These are phyloP conservation scores for Tenualosa thibaudeaui DNA, from an alignment of 2,797 vertebrate species.

Conservation along the genomic window DNA sequence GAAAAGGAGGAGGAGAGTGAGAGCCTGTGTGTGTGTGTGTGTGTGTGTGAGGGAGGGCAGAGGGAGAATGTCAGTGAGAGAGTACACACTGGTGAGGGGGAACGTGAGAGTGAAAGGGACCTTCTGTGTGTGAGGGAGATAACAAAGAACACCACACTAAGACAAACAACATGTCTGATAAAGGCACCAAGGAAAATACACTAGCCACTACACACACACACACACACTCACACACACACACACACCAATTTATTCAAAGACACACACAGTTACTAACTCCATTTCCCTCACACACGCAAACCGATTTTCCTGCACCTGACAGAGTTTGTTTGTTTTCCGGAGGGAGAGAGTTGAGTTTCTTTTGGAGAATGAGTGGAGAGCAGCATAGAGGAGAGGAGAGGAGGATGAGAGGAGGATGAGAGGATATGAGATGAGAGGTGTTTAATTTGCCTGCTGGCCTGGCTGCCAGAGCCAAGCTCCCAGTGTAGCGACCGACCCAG, in stretches of 20 bases:
- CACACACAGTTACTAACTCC: neutral
- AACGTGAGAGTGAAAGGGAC: neutral
- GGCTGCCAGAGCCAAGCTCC: conserved; percentile 1
- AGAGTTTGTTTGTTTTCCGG: neutral
- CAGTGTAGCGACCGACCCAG: neutral
- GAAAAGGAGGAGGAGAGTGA: neutral
- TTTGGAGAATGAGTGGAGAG: conserved; percentile 19
- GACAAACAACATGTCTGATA: neutral
- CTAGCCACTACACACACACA: neutral
- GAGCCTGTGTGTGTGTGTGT: neutral
- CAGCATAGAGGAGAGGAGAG: neutral
- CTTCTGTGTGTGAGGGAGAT: neutral
- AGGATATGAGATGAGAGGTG: neutral
- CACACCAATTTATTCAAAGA: neutral
- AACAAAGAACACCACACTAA: neutral
- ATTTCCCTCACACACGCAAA: neutral
- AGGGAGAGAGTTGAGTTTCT: neutral
- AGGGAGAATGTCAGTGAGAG: neutral
- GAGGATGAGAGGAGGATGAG: neutral
- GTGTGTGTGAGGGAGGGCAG: neutral
- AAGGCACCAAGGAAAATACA: neutral
- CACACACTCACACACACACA: neutral
- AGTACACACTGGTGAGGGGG: conserved; percentile 42
- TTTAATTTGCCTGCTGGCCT: neutral
- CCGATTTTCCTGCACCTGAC: neutral